Base-by-base conservation (phyloP, 1,140 invertebrate genomes). In the Hypothenemus hampei region DNA sequence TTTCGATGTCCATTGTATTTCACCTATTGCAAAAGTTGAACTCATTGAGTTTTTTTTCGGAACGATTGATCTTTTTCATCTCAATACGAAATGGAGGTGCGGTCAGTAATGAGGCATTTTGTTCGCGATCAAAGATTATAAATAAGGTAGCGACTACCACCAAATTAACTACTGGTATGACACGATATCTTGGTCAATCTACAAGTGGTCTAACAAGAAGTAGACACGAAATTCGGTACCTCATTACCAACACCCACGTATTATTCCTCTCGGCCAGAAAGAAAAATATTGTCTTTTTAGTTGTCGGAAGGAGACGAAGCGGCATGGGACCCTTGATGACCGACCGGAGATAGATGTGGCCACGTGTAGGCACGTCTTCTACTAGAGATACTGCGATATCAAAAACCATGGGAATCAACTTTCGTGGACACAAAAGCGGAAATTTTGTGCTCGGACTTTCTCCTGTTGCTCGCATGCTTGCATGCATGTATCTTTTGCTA, bases 321-420 rank as follows among this genome's bases (percentile, higher is more conserved):
- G 26, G 36, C 18, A 48, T 37, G 56, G 46, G 39, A 35, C 50
- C 52, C 52, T 37, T 47, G 58, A 59, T 59, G 58, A 59, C 58
- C 51, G 46, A 15, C 31, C n/a, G n/a, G n/a, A 52, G 58, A 59
- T 59, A 59, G 58, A 54, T 11, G 45, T 37, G 46, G 41, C 46
- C 58, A 54, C 58, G 58, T 59, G 58, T 54, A 59, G 45, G 58
- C 58, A 59, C 52, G 58, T 59, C 51, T 49, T 46, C 50, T n/a
- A n/a, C n/a, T n/a, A n/a, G n/a, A 55, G 46, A 55, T 55, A 39
- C 46, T 40, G 24, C 35, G 58, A 59, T 54, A 59, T 33, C 58
- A 51, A n/a, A n/a, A n/a, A 45, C 58, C 58, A 59, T 59, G 58
- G 58, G 58, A 59, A 56, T 48, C 54, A 56, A 48, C 46, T 41